These are phyloP conservation scores for Thaumetopoea pityocampa DNA, from an alignment of 1,140 invertebrate species.

Conservation along the genomic window DNA sequence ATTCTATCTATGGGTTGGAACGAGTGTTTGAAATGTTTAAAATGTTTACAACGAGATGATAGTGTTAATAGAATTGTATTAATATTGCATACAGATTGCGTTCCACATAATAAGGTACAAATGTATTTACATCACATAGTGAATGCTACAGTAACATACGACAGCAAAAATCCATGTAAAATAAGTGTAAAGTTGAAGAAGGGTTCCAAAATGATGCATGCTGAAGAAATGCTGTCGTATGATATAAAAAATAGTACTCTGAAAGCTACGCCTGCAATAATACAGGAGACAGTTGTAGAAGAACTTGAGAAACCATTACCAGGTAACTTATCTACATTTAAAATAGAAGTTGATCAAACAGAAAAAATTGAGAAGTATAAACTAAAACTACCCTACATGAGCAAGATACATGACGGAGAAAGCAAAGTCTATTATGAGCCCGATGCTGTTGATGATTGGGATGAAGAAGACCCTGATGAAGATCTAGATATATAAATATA, in stretches of 20 bases:
- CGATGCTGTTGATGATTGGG: constrained; percentile 78
- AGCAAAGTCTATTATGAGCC: constrained; percentile 76
- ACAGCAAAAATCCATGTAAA: constrained; percentile 34
- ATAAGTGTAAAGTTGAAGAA: constrained; percentile 62
- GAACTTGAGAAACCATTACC: constrained; percentile 52
- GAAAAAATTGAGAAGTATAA: constrained; percentile 75
- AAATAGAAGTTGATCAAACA: constrained; percentile 76
- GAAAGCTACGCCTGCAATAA: constrained; percentile 53
- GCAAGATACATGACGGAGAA: constrained; percentile 63
- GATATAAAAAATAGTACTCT: constrained; percentile 41
- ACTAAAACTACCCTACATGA: constrained; percentile 77
- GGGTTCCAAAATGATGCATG: constrained; percentile 68
- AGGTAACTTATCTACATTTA: constrained; percentile 76
- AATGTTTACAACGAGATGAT: constrained; percentile 26
- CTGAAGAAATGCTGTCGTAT: constrained; percentile 66
- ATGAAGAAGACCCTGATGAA: constrained; percentile 81
- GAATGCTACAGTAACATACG: constrained; percentile 62
- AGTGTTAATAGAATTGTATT: constrained; percentile 65
- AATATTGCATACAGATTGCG: constrained; percentile 72
- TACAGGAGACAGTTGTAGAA: constrained; percentile 50
- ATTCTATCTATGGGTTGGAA: constrained; percentile 47
- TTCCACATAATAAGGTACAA: constrained; percentile 53
- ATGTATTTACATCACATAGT: constrained; percentile 69
- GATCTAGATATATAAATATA: constrained; percentile 76
- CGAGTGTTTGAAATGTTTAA: constrained; percentile 40